These are phyloP conservation scores for Agonopterix subpropinquella DNA, from an alignment of 2,888 invertebrate genomes.

Conservation along the genomic window DNA sequence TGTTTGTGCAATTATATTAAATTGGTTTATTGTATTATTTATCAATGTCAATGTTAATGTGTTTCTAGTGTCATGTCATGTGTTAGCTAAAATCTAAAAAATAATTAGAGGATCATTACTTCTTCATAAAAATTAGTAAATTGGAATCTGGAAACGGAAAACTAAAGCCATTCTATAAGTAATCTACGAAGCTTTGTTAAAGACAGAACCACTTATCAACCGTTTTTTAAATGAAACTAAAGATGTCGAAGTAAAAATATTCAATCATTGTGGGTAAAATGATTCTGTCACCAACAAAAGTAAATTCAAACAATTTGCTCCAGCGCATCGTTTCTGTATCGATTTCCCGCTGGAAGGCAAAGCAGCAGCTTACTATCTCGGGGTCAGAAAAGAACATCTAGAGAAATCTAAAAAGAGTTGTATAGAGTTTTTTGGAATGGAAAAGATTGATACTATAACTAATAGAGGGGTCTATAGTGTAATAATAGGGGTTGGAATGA, in stretches of 20 bases:
- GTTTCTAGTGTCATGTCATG: too few relatives aligned
- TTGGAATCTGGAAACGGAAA: conserved; percentile 24
- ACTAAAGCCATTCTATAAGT: conserved; percentile 53
- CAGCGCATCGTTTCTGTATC: conserved; percentile 50
- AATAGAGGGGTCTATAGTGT: too few relatives aligned
- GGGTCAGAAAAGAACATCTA: conserved; percentile 32
- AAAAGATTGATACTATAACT: conserved; percentile 13
- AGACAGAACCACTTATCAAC: conserved; percentile 25
- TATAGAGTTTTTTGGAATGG: conserved; percentile 19
- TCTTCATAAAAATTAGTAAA: conserved; percentile 18
- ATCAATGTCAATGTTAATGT: background rate
- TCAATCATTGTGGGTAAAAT: background rate
- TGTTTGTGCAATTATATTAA: background rate
- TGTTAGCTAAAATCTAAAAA: background rate
- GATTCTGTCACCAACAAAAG: conserved; percentile 27
- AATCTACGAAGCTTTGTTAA: conserved; percentile 44
- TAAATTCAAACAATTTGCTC: conserved; percentile 34
- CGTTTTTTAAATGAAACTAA: background rate
- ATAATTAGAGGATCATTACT: conserved; percentile 12
- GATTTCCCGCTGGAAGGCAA: conserved; percentile 57
- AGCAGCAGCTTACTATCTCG: conserved; percentile 42
- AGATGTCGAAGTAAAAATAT: background rate
- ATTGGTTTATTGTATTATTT: background rate
- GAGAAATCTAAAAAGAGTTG: conserved; percentile 21
- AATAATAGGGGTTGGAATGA: too few relatives aligned